phyloP scores from a whole-genome alignment of 2,888 invertebrate species.

The Stenolophus ochropezus region DNA sequence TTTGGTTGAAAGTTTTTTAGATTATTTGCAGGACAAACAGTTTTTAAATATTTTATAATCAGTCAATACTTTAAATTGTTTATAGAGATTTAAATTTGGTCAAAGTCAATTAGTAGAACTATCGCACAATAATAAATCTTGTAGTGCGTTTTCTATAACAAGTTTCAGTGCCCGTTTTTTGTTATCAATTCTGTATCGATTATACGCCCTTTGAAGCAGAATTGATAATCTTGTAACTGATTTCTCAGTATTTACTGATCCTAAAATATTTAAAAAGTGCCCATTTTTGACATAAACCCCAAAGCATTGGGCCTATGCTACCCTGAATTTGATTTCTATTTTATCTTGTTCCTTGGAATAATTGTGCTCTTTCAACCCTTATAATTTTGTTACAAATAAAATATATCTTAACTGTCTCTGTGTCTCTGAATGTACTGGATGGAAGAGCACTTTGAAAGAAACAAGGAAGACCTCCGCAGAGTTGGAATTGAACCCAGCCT shows the following conservation, averaged over 20 bases:
- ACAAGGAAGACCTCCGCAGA: neutral
- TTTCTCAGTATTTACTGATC: too few relatives aligned
- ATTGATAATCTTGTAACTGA: too few relatives aligned
- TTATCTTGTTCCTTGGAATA: neutral
- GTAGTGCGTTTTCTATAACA: too few relatives aligned
- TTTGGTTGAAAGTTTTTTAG: neutral
- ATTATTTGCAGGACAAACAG: neutral
- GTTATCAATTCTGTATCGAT: too few relatives aligned
- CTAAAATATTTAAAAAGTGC: neutral
- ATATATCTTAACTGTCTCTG: neutral
- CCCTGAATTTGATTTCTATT: neutral
- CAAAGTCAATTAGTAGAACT: too few relatives aligned
- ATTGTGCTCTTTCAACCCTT: neutral
- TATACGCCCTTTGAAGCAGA: too few relatives aligned
- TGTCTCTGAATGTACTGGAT: neutral
- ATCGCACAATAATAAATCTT: too few relatives aligned
- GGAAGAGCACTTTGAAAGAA: neutral
- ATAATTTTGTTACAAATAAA: neutral
- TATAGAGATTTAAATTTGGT: too few relatives aligned
- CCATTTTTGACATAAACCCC: slow-evolving; percentile 34
- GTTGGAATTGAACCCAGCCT: slow-evolving; percentile 56
- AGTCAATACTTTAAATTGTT: neutral
- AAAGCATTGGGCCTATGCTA: slow-evolving; percentile 60
- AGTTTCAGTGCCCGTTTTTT: too few relatives aligned
- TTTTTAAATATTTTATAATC: neutral